Evolutionary conservation across 2,888 invertebrate genomes (phyloP).

Genomic region (Schrankia costaestrigalis): DNA sequence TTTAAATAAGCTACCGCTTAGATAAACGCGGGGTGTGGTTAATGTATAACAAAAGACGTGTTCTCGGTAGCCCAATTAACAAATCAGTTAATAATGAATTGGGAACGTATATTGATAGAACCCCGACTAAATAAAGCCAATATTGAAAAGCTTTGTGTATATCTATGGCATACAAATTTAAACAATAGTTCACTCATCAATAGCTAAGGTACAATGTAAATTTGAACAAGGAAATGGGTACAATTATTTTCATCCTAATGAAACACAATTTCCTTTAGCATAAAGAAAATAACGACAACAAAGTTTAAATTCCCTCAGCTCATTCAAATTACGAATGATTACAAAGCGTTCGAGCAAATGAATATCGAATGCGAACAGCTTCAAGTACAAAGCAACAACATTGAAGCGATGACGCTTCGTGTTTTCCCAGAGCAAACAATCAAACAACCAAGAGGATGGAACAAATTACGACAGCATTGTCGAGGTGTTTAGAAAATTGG

Average conservation of each 20-base stretch:
- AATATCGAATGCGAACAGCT: constrained; percentile 64
- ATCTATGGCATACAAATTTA: constrained; percentile 14
- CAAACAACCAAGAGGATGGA: constrained; percentile 63
- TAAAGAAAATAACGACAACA: constrained; percentile 44
- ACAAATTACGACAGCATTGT: constrained; percentile 73
- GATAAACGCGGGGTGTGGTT: constrained; percentile 77
- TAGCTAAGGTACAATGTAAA: no score
- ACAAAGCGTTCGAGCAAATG: constrained; percentile 63
- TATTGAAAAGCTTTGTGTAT: constrained; percentile 20
- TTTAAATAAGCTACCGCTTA: constrained; percentile 79
- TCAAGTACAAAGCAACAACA: constrained; percentile 53
- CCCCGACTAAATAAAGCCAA: constrained; percentile 36
- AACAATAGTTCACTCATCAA: constrained; percentile 17
- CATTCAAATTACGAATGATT: constrained; percentile 56
- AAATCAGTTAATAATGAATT: constrained; percentile 65
- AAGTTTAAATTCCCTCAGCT: constrained; percentile 50
- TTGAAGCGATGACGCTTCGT: constrained; percentile 54
- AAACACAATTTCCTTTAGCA: constrained; percentile 43
- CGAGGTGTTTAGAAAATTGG: constrained; percentile 75
- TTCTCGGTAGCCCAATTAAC: constrained; percentile 70
- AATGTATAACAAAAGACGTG: constrained; percentile 69
- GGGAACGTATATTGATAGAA: constrained; percentile 36
- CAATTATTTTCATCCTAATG: constrained; percentile 36
- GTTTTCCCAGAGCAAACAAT: constrained; percentile 67
- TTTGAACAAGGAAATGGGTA: constrained; percentile 23